phyloP scores from a whole-genome alignment of 2,888 invertebrate species.

The Aphodius granarius region DNA sequence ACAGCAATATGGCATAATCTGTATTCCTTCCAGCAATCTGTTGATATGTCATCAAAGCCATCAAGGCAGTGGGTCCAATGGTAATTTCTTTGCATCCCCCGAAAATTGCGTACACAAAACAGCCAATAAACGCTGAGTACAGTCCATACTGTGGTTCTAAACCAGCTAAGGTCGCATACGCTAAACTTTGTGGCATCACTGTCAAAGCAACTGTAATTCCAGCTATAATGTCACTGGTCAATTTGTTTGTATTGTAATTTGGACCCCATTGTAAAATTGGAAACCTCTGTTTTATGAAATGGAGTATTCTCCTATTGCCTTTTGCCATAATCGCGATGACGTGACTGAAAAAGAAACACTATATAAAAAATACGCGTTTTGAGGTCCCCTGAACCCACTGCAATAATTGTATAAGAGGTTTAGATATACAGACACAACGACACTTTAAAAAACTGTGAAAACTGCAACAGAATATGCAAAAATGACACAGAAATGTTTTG shows the following conservation, averaged over 20 bases:
- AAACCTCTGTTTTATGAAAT: conserved; percentile 12
- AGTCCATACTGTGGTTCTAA: conserved; percentile 92
- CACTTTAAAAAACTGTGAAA: too few relatives aligned
- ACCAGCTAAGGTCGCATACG: conserved; percentile 88
- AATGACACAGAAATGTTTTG: too few relatives aligned
- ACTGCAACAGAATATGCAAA: too few relatives aligned
- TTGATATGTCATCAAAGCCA: conserved; percentile 88
- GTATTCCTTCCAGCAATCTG: conserved; percentile 70
- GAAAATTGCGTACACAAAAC: conserved; percentile 86
- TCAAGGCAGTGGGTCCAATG: conserved; percentile 90
- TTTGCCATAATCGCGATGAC: background rate
- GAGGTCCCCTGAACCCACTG: too few relatives aligned
- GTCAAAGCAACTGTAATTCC: conserved; percentile 92
- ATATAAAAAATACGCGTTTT: too few relatives aligned
- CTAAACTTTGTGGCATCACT: conserved; percentile 90
- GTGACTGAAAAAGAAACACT: background rate
- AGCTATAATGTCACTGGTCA: conserved; percentile 86
- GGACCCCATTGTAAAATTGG: conserved; percentile 72
- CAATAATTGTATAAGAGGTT: too few relatives aligned
- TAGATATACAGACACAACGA: too few relatives aligned
- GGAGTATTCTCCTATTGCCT: background rate
- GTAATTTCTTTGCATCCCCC: conserved; percentile 89
- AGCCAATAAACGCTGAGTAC: conserved; percentile 93
- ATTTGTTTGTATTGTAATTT: conserved; percentile 73
- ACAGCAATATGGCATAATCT: conserved; percentile 80